Evolutionary conservation across 2,113 vertebrate genomes (phyloP).

Genomic region (Syrrhaptes paradoxus): DNA sequence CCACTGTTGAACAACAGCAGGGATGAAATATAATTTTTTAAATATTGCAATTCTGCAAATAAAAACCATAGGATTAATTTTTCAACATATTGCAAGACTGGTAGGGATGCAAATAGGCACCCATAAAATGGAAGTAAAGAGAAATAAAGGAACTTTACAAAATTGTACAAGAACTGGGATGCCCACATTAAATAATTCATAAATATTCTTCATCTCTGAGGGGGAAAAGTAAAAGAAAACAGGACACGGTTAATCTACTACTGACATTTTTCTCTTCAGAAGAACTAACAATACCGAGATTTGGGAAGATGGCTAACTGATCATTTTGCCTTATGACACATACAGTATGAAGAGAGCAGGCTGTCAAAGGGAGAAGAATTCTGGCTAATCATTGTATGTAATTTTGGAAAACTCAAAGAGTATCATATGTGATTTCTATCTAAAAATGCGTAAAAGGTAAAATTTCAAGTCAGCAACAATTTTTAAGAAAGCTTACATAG

Average conservation of each 20-base stretch:
- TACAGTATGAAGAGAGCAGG: neutral
- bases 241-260: neutral
- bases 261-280: neutral
- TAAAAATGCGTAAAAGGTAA: slow-evolving; percentile 4
- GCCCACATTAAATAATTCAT: neutral
- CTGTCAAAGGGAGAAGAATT: neutral
- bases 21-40: neutral
- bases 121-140: neutral
- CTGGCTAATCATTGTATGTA: neutral
- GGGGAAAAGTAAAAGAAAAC: neutral
- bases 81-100: neutral
- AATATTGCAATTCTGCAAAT: neutral
- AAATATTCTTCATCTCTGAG: neutral
- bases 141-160: neutral
- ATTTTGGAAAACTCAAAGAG: slow-evolving; percentile 34
- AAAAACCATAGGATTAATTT: neutral
- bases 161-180: neutral
- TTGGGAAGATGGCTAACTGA: neutral
- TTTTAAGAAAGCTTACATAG: neutral
- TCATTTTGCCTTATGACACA: neutral
- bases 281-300: neutral
- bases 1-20: neutral
- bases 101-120: neutral
- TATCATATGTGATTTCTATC: neutral
- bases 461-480: neutral